phyloP scores from a whole-genome alignment of 2,797 vertebrate genomes.

The Siniperca obscura region DNA sequence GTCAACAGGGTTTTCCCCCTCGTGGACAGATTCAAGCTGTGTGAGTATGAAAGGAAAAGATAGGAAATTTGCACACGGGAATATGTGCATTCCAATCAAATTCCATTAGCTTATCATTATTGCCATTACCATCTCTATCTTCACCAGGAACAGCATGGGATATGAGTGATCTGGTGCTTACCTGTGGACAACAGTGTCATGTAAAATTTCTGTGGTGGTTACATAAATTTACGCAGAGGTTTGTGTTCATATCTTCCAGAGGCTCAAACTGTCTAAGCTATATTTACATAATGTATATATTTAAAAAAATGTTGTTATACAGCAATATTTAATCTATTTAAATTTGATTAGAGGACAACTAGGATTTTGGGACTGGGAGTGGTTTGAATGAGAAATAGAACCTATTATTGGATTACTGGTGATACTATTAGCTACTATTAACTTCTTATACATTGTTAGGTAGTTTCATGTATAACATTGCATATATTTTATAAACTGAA shows the following conservation, averaged over 20 bases:
- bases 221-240: neutral
- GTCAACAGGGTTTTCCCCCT: constrained; percentile 55
- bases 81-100: constrained; percentile 53
- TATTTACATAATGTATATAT: neutral
- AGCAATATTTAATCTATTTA: neutral
- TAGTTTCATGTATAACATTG: neutral
- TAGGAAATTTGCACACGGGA: constrained; percentile 24
- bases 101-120: constrained; percentile 60
- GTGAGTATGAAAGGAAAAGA: constrained; percentile 35
- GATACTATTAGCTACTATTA: neutral
- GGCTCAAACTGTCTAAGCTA: neutral
- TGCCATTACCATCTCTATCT: constrained; percentile 59
- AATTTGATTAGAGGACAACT: neutral
- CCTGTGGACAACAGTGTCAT: constrained; percentile 23
- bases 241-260: neutral
- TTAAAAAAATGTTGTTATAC: neutral
- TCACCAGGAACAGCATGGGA: constrained; percentile 40
- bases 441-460: neutral
- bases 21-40: constrained; percentile 48
- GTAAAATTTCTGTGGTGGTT: neutral
- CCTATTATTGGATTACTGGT: neutral
- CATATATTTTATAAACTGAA: neutral
- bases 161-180: constrained; percentile 14
- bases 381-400: neutral
- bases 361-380: neutral